These are phyloP conservation scores for Carabus problematicus DNA, from an alignment of 2,888 invertebrate species.

Conservation along the genomic window DNA sequence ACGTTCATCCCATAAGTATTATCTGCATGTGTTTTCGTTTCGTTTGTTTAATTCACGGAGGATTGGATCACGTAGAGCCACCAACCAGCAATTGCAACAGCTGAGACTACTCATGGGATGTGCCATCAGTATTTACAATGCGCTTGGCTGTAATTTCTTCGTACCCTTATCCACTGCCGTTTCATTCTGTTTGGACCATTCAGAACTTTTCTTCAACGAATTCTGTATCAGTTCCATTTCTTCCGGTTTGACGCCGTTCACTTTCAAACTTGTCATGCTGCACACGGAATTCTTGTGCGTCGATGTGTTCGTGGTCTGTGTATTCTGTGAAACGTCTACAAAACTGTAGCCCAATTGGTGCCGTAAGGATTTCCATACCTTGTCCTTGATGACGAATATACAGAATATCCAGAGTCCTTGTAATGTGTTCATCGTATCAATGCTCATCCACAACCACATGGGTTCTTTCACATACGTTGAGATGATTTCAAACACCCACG, in stretches of 20 bases:
- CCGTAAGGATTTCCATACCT: conserved; percentile 67
- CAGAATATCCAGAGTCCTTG: conserved; percentile 74
- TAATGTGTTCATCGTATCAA: conserved; percentile 70
- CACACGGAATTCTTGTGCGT: conserved; percentile 11
- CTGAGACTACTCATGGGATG: too few species aligned
- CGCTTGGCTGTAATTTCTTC: neutral
- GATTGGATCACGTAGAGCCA: too few species aligned
- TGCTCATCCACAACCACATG: conserved; percentile 61
- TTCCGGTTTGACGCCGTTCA: conserved; percentile 22
- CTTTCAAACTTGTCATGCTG: conserved; percentile 22
- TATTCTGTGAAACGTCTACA: conserved; percentile 13
- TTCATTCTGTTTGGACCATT: neutral
- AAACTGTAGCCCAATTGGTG: conserved; percentile 58
- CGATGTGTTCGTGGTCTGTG: conserved; percentile 17
- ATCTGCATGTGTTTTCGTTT: too few species aligned
- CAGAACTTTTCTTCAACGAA: conserved; percentile 1
- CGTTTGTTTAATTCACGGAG: too few species aligned
- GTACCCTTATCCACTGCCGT: neutral
- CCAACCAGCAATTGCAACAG: too few species aligned
- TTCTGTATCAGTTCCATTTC: conserved; percentile 20
- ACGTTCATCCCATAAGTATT: too few species aligned
- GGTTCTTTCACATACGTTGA: conserved; percentile 65
- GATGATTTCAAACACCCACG: conserved; percentile 70
- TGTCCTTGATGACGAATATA: conserved; percentile 71
- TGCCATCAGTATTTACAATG: too few species aligned